Base-by-base conservation (phyloP, 92 coral and sea anemone species). In the Micromussa lordhowensis region DNA sequence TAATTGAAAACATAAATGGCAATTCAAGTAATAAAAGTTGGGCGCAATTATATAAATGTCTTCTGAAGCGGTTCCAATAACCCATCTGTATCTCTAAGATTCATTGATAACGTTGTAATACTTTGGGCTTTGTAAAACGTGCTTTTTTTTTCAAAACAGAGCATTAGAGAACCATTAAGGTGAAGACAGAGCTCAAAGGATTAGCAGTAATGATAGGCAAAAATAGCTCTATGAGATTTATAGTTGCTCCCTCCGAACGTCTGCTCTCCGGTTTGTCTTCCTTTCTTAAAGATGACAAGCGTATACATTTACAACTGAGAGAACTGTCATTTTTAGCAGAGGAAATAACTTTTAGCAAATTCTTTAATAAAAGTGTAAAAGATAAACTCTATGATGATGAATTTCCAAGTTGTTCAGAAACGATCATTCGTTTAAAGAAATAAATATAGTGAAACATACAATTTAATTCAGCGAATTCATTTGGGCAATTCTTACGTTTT, bases 131-230 rank as follows among this genome's bases (percentile, higher is more conserved):
- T 24, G 61, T 48, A 44, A 44, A 29, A 48, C 32, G 26, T 3
- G 16, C 38, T n/a, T 26, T n/a, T n/a, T n/a, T 48, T 1, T 49
- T 48, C 38, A 77, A n/a, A 48, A 77, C 21, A 29, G 32, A 49
- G 63, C 58, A 77, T 77, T n/a, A 51, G 34, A 31, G 51, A 77
- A 49, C 61, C 35, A 51, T 77, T 77, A 77, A 77, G 44, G 32
- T 14, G 48, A 14, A 44, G 18, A 29, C 59, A 77, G 51, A n/a
- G 34, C 63, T 26, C 35, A 49, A 51, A 26, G 57, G 61, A 77
- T 77, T 77, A 77, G 31, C 81, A 26, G 21, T 15, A 77, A 26
- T 77, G 12, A 18, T 22, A 34, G 12, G 3, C 77, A 71, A 71
- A 28, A 69, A 35, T 19, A 73, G 22, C 44, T 73, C 1, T 32